These are phyloP conservation scores for Ips typographus DNA, from an alignment of 1,140 invertebrate species.

Conservation along the genomic window DNA sequence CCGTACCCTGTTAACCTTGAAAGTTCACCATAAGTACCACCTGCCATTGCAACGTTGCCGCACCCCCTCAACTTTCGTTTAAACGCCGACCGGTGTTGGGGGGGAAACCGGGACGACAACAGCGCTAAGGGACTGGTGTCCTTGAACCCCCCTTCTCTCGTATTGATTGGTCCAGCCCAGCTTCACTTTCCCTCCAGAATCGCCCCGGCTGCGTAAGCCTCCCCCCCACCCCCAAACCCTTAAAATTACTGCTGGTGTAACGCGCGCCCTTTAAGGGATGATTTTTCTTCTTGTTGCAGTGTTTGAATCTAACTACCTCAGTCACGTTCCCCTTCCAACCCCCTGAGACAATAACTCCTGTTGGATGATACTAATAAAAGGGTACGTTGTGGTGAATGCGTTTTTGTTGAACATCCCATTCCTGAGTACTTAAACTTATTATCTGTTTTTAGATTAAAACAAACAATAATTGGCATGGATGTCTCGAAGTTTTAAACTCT, in stretches of 20 bases:
- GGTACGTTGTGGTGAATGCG: too few relatives aligned
- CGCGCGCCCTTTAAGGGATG: too few relatives aligned
- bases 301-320: too few relatives aligned
- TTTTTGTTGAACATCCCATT: too few relatives aligned
- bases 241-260: too few relatives aligned
- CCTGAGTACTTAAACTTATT: too few relatives aligned
- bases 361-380: too few relatives aligned
- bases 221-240: background rate
- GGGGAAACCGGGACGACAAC: background rate
- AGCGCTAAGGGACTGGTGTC: constrained; percentile 28
- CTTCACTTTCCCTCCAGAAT: constrained; percentile 38
- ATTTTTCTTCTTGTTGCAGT: too few relatives aligned
- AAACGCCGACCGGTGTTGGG: background rate
- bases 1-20: constrained; percentile 29
- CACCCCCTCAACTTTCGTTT: background rate
- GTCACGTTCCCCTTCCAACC: background rate
- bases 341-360: background rate
- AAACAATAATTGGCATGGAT: too few relatives aligned
- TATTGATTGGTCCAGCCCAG: constrained; percentile 41
- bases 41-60: constrained; percentile 29
- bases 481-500: too few relatives aligned
- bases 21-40: constrained; percentile 23
- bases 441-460: too few relatives aligned
- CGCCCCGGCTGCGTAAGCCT: constrained; percentile 27
- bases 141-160: constrained; percentile 36